These are phyloP conservation scores for Leptinotarsa texana DNA, from an alignment of 1,140 invertebrate genomes.

Conservation along the genomic window DNA sequence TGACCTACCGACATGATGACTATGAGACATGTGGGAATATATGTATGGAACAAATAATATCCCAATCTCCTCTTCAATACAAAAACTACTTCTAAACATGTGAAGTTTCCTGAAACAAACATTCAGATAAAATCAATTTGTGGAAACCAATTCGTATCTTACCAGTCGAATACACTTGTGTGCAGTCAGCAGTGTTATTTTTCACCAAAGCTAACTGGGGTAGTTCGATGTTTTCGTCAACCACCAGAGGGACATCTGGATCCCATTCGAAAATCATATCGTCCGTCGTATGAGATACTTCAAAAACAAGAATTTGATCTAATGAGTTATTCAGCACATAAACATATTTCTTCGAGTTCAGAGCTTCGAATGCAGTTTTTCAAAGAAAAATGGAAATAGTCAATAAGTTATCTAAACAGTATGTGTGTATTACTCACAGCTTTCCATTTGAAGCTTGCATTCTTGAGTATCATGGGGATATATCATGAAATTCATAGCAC, in stretches of 20 bases:
- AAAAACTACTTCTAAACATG: constrained; percentile 85
- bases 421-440: constrained; percentile 67
- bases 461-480: constrained; percentile 91
- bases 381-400: no score
- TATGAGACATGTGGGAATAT: constrained; percentile 84
- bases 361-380: no score
- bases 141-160: constrained; percentile 34
- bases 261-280: constrained; percentile 91
- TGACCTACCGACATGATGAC: constrained; percentile 83
- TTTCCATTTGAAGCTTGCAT: constrained; percentile 90
- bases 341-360: no score
- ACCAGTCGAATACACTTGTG: constrained; percentile 85
- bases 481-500: constrained; percentile 90
- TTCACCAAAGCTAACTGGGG: constrained; percentile 83
- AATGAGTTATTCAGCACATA: background rate
- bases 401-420: no score
- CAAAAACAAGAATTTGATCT: background rate
- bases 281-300: constrained; percentile 88
- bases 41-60: constrained; percentile 87
- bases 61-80: constrained; percentile 81
- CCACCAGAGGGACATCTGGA: constrained; percentile 82
- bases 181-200: constrained; percentile 85
- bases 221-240: constrained; percentile 86
- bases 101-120: constrained; percentile 76
- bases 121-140: background rate